Percentiles rank a stretch among this genome's conserved stretches.
Evolutionary conservation across 2,113 vertebrate species (phyloP).

Genomic region (Ramphastos sulfuratus): DNA sequence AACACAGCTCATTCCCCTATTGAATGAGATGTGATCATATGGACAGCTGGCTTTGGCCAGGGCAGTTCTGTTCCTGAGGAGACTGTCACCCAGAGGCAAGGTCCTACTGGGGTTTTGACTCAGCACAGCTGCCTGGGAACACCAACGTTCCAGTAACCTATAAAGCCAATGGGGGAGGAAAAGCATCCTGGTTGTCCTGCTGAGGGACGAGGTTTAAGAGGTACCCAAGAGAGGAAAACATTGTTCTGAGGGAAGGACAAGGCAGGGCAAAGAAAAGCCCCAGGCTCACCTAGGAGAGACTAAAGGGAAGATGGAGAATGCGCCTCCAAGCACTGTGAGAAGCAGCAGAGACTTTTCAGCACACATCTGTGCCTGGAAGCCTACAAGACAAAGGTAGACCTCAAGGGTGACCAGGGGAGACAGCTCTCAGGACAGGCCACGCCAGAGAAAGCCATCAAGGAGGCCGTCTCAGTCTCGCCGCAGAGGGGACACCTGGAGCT

Average conservation of each 20-base stretch:
- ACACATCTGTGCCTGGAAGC: background rate
- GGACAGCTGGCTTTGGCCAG: background rate
- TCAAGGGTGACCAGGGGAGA: background rate
- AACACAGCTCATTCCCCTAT: background rate
- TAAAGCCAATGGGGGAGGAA: background rate
- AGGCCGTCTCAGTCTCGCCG: background rate
- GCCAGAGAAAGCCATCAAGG: background rate
- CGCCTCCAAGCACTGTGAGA: background rate
- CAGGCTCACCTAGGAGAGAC: background rate
- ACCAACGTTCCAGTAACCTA: background rate
- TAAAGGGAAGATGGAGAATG: background rate
- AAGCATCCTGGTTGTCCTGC: background rate
- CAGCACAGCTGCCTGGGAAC: background rate
- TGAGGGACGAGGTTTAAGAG: background rate
- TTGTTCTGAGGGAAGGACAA: background rate
- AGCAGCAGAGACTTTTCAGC: background rate
- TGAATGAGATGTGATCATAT: background rate
- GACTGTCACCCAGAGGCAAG: background rate
- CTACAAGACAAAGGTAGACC: conserved; percentile 11
- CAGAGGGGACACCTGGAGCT: background rate
- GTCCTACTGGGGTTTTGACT: background rate
- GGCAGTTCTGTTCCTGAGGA: background rate
- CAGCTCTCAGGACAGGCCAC: background rate
- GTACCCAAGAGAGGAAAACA: background rate
- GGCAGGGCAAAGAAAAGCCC: background rate